phyloP scores from a whole-genome alignment of 2,113 vertebrate genomes.

The Nestor notabilis region DNA sequence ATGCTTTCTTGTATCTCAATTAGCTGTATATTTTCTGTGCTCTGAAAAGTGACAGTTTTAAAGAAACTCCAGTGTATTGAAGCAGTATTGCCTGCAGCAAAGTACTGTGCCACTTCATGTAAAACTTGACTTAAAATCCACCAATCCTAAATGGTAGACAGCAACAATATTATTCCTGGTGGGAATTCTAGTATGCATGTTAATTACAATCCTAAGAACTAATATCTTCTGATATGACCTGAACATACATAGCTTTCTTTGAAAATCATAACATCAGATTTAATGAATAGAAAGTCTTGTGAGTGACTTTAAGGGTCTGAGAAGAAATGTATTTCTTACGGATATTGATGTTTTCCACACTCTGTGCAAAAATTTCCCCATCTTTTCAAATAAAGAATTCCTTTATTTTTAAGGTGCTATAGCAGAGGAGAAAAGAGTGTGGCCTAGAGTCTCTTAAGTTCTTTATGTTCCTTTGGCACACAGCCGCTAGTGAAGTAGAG shows the following conservation, averaged over 20 bases:
- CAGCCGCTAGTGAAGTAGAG: neutral
- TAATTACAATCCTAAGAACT: neutral
- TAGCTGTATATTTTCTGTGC: neutral
- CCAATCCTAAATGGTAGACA: neutral
- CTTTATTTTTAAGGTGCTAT: neutral
- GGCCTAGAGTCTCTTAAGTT: neutral
- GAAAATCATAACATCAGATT: neutral
- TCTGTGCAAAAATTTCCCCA: neutral
- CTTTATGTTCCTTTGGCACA: neutral
- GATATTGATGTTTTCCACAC: neutral
- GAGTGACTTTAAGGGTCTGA: neutral
- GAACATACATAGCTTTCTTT: neutral
- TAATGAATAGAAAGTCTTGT: neutral
- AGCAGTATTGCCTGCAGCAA: neutral
- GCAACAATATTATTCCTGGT: neutral
- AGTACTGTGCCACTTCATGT: neutral
- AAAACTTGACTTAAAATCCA: constrained; percentile 1
- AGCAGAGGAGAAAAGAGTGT: neutral
- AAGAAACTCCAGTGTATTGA: neutral
- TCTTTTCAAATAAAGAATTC: neutral
- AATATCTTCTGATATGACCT: neutral
- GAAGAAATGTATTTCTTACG: neutral
- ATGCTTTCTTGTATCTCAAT: neutral
- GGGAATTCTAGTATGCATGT: neutral
- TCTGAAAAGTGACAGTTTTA: neutral